Evolutionary conservation across 1,140 invertebrate species (phyloP).

Genomic region (Drosophila nigromelanica): DNA sequence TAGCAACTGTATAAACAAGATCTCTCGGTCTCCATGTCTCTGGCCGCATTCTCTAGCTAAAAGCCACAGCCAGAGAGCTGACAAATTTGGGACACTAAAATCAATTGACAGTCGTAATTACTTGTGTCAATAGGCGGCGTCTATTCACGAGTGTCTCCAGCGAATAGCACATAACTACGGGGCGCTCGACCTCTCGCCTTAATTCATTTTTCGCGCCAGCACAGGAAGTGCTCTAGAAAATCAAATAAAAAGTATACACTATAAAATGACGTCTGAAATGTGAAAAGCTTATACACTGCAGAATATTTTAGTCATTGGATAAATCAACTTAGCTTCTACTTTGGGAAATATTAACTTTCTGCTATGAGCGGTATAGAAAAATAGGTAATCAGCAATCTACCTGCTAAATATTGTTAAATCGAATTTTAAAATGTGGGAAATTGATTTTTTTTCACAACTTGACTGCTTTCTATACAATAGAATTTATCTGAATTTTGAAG

Average conservation of each 20-base stretch:
- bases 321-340: too few relatives aligned
- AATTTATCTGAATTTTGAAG: too few relatives aligned
- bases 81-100: constrained; percentile 80
- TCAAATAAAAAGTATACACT: background rate
- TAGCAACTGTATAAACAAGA: constrained; percentile 69
- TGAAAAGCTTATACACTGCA: background rate
- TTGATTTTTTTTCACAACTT: too few relatives aligned
- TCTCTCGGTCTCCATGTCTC: constrained; percentile 7
- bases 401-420: too few relatives aligned
- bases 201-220: constrained; percentile 40
- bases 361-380: too few relatives aligned
- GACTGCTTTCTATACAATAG: too few relatives aligned
- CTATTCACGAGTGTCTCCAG: constrained; percentile 1
- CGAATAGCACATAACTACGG: background rate
- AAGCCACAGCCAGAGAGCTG: constrained; percentile 53
- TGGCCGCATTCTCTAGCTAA: constrained; percentile 65
- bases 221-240: constrained; percentile 31
- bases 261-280: constrained; percentile 5
- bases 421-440: too few relatives aligned
- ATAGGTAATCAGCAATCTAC: too few relatives aligned
- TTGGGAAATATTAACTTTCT: too few relatives aligned
- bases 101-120: constrained; percentile 78
- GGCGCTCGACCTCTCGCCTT: constrained; percentile 39
- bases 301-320: background rate
- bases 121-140: constrained; percentile 60